phyloP scores from a whole-genome alignment of 2,113 vertebrate species.

The Tenebrosternarchus preto region DNA sequence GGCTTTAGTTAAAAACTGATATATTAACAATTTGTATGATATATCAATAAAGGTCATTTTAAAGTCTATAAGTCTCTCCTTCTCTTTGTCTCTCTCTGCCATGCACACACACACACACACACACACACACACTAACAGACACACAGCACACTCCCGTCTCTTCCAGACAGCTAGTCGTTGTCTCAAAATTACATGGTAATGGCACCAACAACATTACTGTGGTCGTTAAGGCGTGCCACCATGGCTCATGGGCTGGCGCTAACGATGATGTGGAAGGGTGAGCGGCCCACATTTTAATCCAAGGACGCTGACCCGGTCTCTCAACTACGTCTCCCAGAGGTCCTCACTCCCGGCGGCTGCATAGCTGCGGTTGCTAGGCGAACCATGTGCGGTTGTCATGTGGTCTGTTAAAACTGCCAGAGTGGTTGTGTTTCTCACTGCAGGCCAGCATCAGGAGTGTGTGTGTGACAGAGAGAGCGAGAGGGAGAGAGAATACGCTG shows the following conservation, averaged over 20 bases:
- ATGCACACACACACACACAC: too few relatives aligned
- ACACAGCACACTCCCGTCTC: background rate
- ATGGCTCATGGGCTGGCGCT: constrained; percentile 16
- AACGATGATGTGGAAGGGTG: constrained; percentile 31
- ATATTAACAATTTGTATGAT: too few relatives aligned
- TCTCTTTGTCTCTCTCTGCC: background rate
- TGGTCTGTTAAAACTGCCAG: constrained; percentile 41
- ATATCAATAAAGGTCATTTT: too few relatives aligned
- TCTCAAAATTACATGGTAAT: constrained; percentile 25
- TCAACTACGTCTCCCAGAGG: constrained; percentile 32
- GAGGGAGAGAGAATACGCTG: background rate
- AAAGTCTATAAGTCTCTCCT: too few relatives aligned
- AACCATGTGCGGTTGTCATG: constrained; percentile 48
- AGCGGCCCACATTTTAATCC: constrained; percentile 18
- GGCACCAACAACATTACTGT: constrained; percentile 32
- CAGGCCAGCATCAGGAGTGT: background rate
- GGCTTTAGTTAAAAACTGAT: too few relatives aligned
- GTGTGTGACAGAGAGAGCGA: too few relatives aligned
- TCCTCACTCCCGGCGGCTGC: constrained; percentile 7
- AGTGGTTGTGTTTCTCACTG: constrained; percentile 30
- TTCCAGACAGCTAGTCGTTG: background rate
- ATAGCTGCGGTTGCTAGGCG: constrained; percentile 38
- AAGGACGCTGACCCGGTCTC: background rate
- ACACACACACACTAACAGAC: background rate
- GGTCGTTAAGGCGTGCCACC: constrained; percentile 1